Conservation (phyloP, 1,140 invertebrate species). For the Anthonomus grandis region DNA sequence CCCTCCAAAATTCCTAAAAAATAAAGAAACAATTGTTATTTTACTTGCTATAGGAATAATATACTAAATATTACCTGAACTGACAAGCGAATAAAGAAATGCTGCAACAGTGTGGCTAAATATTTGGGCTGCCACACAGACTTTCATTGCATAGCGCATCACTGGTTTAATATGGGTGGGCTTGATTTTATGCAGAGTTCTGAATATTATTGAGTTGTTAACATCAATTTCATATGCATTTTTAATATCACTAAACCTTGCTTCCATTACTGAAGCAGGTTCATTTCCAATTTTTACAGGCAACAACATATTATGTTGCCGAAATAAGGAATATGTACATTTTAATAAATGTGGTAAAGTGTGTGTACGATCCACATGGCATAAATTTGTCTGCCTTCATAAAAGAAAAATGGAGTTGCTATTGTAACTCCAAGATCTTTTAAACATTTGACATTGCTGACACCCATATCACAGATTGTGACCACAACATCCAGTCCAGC, state of each 20-base stretch:
- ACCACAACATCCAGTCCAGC: conserved; percentile 20
- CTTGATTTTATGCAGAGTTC: conserved; percentile 25
- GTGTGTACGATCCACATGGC: too few species aligned
- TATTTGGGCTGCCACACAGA: conserved; percentile 21
- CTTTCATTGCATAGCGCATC: conserved; percentile 20
- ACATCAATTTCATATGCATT: conserved; percentile 22
- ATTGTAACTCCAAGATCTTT: conserved; percentile 16
- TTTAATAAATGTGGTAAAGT: conserved; percentile 28
- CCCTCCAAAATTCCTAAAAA: conserved; percentile 16
- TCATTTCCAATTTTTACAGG: conserved; percentile 4
- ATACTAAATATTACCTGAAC: conserved; percentile 8
- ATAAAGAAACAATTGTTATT: background rate
- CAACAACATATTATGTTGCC: conserved; percentile 17
- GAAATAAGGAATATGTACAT: conserved; percentile 23
- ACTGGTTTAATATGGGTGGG: conserved; percentile 13
- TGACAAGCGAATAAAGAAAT: conserved; percentile 16
- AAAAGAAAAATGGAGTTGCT: conserved; percentile 13
- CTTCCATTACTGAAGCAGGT: conserved; percentile 25
- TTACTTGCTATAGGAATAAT: conserved; percentile 1
- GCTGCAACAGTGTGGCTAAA: conserved; percentile 18
- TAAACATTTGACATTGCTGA: conserved; percentile 23
- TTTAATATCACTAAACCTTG: too few species aligned
- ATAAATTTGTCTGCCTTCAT: conserved; percentile 14
- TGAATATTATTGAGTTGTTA: conserved; percentile 20
- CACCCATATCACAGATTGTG: conserved; percentile 25